Base-by-base conservation (phyloP, 2,888 invertebrate genomes). In the Halocaridina rubra region DNA sequence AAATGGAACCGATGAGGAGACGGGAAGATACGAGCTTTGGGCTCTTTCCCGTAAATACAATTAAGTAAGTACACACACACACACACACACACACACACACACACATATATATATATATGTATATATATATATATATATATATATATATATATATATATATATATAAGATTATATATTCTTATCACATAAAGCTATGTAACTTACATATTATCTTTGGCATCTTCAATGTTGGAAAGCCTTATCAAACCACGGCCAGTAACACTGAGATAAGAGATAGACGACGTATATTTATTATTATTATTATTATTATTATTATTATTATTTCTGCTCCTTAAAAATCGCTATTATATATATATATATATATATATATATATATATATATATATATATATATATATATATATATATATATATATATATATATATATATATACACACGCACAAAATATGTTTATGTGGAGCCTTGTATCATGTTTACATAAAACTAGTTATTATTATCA, bases 331-430 rank as follows among this genome's bases (percentile, higher is more conserved):
- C n/a, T n/a, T n/a, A n/a, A n/a, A n/a, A n/a, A n/a, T n/a, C n/a
- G n/a, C n/a, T n/a, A 4, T 53, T 64, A 2, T 64, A 64, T 64
- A 64, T 13, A 64, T 64, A 64, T 64, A 64, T 64, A 64, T 64
- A 64, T 7, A 64, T 13, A 64, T 13, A 13, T 64, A 64, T 64
- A 64, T 64, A 13, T 64, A 13, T 61, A 61, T 19, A 61, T 3
- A 61, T 61, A 61, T 2, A 61, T 61, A 61, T 19, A 3, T 61
- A 24, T 19, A 29, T 39, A 59, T 64, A 4, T 67, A 61, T 64
- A 29, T 67, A 78, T 78, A 29, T 78, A 61, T 67, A 57, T 77
- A 77, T 61, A 57, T 77, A 30, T 61, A 16, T 61, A 59, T 61
- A 19, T 77, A 77, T 59, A 10, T 59, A 22, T 24, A 32, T 46